Evolutionary conservation across 2,113 vertebrate species (phyloP).

Genomic region (Emydura subglobosa): DNA sequence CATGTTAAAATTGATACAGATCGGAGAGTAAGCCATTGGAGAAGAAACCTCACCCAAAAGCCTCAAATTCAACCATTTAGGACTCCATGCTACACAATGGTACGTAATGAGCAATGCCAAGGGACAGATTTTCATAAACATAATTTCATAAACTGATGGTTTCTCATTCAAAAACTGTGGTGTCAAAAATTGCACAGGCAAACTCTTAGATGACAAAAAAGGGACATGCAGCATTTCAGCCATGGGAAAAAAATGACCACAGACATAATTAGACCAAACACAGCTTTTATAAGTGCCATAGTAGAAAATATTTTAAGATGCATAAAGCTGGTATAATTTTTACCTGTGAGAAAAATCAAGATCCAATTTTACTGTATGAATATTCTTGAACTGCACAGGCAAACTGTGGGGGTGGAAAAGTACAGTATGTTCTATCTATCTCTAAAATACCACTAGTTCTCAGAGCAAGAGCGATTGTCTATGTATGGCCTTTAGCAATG

Average conservation of each 20-base stretch:
- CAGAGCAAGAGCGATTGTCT: conserved; percentile 11
- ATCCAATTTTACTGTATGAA: background rate
- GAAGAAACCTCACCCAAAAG: background rate
- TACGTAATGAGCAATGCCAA: background rate
- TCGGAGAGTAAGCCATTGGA: background rate
- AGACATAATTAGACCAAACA: background rate
- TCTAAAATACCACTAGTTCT: background rate
- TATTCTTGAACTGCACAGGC: background rate
- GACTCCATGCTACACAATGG: background rate
- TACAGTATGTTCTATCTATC: background rate
- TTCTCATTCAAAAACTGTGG: background rate
- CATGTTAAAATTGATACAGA: rapidly evolving
- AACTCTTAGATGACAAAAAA: background rate
- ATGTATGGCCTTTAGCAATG: background rate
- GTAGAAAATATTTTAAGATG: background rate
- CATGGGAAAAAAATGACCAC: rapidly evolving
- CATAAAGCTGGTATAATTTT: background rate
- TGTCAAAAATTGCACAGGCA: background rate
- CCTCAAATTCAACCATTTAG: background rate
- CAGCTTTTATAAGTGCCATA: background rate
- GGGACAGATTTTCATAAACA: background rate
- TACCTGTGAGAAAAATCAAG: background rate
- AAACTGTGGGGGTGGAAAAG: background rate
- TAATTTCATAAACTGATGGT: background rate
- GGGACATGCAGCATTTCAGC: background rate